These are phyloP conservation scores for Phrynocephalus vlangalii DNA, from an alignment of 2,797 vertebrate genomes.

Conservation along the genomic window DNA sequence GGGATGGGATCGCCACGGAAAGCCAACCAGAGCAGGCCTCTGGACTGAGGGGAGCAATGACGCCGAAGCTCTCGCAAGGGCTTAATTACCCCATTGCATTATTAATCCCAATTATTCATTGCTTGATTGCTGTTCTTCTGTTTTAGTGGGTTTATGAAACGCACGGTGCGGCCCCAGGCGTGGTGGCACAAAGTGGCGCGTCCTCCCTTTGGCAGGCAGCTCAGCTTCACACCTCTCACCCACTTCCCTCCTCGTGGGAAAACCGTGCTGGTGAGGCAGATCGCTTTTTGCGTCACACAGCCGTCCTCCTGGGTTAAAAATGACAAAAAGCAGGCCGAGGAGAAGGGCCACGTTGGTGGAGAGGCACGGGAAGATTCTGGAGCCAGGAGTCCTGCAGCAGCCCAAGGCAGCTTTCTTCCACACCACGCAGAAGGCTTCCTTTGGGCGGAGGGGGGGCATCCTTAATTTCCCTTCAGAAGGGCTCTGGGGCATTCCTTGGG, in stretches of 20 bases:
- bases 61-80: neutral
- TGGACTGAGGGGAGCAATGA: neutral
- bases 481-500: no score
- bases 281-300: neutral
- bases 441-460: no score
- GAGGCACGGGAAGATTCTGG: no score
- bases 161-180: neutral
- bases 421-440: no score
- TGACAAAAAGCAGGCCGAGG: neutral
- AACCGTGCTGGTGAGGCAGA: neutral
- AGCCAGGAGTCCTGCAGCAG: no score
- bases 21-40: neutral
- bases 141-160: conserved; percentile 7
- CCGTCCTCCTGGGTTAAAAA: neutral
- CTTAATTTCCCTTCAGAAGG: no score
- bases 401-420: no score
- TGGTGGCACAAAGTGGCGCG: neutral
- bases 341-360: no score
- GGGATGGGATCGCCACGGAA: neutral
- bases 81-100: conserved; percentile 15
- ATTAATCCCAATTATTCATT: conserved; percentile 29
- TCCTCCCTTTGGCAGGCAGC: neutral
- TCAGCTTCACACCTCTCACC: neutral
- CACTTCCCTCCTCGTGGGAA: neutral
- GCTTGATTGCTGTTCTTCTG: conserved; percentile 20